These are phyloP conservation scores for Chanos chanos DNA, from an alignment of 2,797 vertebrate genomes.

Conservation along the genomic window DNA sequence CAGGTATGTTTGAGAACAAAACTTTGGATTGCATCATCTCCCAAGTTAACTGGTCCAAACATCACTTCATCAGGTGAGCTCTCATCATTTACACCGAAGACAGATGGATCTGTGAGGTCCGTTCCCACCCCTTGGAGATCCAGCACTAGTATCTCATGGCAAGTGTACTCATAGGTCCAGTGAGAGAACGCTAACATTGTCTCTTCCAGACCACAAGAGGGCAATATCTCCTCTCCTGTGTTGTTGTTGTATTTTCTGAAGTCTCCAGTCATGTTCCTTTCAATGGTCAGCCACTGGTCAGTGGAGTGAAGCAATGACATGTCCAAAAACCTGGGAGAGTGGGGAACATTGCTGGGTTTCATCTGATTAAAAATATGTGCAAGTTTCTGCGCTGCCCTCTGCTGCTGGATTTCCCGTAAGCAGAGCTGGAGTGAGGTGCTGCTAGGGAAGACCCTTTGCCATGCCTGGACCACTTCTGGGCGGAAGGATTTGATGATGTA, in stretches of 20 bases:
- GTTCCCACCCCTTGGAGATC: slow-evolving; percentile 95
- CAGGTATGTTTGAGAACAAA: slow-evolving; percentile 90
- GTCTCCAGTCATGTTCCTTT: slow-evolving; percentile 87
- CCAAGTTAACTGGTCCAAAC: slow-evolving; percentile 92
- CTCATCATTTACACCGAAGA: slow-evolving; percentile 87
- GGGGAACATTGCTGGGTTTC: slow-evolving; percentile 80
- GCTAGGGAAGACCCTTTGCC: slow-evolving; percentile 82
- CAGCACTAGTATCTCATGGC: slow-evolving; percentile 86
- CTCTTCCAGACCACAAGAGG: slow-evolving; percentile 84
- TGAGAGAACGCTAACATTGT: slow-evolving; percentile 91
- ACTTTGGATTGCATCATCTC: slow-evolving; percentile 81
- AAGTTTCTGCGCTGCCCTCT: slow-evolving; percentile 93
- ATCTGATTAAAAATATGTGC: slow-evolving; percentile 90
- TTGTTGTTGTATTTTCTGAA: slow-evolving; percentile 97
- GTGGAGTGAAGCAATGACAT: slow-evolving; percentile 87
- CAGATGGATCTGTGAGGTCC: slow-evolving; percentile 92
- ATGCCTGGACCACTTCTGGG: slow-evolving; percentile 82
- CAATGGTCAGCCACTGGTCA: slow-evolving; percentile 92
- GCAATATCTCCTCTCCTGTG: slow-evolving; percentile 88
- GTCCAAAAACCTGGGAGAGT: slow-evolving; percentile 88
- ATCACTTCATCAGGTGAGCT: slow-evolving; percentile 72
- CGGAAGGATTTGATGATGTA: slow-evolving; percentile 94
- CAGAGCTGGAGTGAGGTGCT: slow-evolving; percentile 89
- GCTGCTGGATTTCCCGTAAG: slow-evolving; percentile 96
- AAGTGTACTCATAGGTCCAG: slow-evolving; percentile 90